Conservation (phyloP, 2,888 invertebrate genomes). For the Xanthia icteritia region DNA sequence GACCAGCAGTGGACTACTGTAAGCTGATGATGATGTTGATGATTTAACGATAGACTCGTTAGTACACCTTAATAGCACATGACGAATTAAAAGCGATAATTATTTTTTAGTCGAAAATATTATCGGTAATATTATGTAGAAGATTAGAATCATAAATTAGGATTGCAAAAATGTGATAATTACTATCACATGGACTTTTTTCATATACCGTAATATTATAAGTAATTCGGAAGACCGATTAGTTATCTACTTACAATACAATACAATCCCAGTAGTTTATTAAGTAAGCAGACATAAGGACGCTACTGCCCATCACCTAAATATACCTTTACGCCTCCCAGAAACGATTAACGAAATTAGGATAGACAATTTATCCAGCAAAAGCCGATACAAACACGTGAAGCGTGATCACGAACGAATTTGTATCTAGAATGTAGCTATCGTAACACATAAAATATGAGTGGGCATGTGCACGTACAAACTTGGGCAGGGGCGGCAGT, state of each 20-base stretch:
- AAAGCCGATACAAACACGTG: neutral
- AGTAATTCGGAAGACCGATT: neutral
- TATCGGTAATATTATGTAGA: neutral
- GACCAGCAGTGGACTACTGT: too few relatives aligned
- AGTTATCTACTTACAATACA: neutral
- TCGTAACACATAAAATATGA: slow-evolving; percentile 16
- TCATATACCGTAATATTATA: too few relatives aligned
- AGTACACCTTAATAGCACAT: neutral
- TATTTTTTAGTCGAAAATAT: neutral
- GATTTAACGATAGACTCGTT: neutral
- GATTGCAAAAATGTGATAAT: neutral
- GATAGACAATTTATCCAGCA: neutral
- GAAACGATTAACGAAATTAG: neutral
- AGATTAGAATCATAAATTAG: neutral
- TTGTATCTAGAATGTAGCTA: neutral
- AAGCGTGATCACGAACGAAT: neutral
- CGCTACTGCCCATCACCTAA: neutral
- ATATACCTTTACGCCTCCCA: neutral
- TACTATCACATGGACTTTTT: neutral
- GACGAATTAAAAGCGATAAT: neutral
- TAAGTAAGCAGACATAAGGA: neutral
- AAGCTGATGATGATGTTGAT: too few relatives aligned
- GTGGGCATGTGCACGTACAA: slow-evolving; percentile 11
- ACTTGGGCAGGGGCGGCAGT: slow-evolving; percentile 21
- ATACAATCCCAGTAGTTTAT: neutral